A percentile compares a stretch with the other conserved stretches of the same genome.
These are phyloP conservation scores for Steinernema khuongi DNA, from an alignment of 1,140 invertebrate species.

Conservation along the genomic window DNA sequence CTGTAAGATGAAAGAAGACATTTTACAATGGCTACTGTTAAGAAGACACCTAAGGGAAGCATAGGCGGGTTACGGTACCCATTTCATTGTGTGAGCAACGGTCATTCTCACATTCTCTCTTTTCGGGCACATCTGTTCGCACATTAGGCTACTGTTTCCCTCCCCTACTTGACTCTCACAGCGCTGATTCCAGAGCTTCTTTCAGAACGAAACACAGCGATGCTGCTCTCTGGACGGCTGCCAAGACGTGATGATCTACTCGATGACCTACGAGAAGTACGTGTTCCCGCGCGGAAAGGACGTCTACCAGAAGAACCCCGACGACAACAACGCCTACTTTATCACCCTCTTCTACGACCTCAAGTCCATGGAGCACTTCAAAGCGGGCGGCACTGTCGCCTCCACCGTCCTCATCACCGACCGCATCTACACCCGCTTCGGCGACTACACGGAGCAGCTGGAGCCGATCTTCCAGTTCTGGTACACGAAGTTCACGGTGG, in stretches of 20 bases:
- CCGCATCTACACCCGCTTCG: background rate
- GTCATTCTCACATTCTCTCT: too few relatives aligned
- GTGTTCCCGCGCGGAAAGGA: background rate
- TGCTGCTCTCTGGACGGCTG: background rate
- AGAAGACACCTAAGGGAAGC: too few relatives aligned
- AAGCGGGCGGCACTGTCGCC: background rate
- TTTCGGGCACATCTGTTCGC: too few relatives aligned
- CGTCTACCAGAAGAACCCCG: background rate
- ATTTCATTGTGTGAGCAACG: too few relatives aligned
- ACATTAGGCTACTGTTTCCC: too few relatives aligned
- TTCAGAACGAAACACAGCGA: background rate
- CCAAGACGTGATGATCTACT: background rate
- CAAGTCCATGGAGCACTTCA: background rate
- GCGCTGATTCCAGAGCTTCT: too few relatives aligned
- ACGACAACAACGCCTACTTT: background rate
- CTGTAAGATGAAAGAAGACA: too few relatives aligned
- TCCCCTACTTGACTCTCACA: too few relatives aligned
- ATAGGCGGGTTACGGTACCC: too few relatives aligned
- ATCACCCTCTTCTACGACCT: background rate
- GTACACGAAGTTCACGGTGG: background rate
- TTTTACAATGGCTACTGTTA: too few relatives aligned
- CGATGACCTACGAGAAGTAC: background rate
- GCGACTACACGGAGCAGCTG: background rate
- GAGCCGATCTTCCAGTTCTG: background rate
- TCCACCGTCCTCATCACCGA: constrained; percentile 1